phyloP scores from a whole-genome alignment of 2,888 invertebrate species.

The Ormyrus rosae region DNA sequence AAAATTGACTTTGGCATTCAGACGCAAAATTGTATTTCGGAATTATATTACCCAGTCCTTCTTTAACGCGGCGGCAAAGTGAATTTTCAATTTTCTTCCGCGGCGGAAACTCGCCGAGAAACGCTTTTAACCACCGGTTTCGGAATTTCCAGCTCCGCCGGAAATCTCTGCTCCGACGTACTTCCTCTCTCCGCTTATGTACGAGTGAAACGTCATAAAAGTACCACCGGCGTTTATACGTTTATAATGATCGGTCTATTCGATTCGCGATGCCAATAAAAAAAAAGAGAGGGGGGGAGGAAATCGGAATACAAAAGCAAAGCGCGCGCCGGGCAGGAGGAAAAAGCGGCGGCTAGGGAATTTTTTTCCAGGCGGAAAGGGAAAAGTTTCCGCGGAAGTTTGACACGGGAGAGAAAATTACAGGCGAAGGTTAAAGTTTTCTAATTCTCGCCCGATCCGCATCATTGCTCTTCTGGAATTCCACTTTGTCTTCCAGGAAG shows the following conservation, averaged over 20 bases:
- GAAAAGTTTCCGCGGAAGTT: constrained; percentile 1
- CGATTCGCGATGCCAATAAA: background rate
- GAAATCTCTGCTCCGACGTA: no score
- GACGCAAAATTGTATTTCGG: no score
- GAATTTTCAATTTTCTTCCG: no score
- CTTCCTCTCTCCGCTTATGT: no score
- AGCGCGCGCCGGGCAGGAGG: background rate
- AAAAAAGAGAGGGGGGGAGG: background rate
- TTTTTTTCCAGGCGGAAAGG: background rate
- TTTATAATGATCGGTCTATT: background rate
- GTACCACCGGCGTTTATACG: no score
- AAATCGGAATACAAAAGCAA: background rate
- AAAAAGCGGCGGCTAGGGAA: background rate
- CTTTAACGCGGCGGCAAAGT: no score
- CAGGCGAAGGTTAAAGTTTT: background rate
- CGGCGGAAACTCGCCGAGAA: no score
- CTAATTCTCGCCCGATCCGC: constrained; percentile 6
- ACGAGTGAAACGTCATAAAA: background rate
- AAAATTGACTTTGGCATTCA: no score
- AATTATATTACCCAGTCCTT: no score
- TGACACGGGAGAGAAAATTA: background rate
- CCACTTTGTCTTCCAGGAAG: constrained; percentile 8
- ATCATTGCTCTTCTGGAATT: constrained; percentile 6
- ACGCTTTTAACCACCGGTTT: no score
- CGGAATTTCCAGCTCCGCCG: no score